Evolutionary conservation across 2,797 vertebrate species (phyloP).

Genomic region (Pseudochaenichthys georgianus): DNA sequence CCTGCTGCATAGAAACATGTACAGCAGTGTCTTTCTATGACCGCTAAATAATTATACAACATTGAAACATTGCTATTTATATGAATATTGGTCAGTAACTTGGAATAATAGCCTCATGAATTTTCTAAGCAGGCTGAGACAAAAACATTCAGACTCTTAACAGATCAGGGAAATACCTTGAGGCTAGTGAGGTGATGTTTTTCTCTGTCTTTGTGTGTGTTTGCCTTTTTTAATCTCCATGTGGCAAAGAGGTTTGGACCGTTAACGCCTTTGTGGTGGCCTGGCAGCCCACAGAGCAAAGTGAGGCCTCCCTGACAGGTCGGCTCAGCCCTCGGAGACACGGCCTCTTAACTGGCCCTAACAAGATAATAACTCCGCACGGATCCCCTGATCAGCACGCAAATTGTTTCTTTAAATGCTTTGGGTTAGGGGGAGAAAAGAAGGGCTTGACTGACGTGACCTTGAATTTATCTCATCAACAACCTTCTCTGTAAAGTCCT

Average conservation of each 20-base stretch:
- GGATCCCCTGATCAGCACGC: slow-evolving; percentile 59
- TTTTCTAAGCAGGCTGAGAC: slow-evolving; percentile 37
- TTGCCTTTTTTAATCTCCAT: slow-evolving; percentile 36
- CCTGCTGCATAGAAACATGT: background rate
- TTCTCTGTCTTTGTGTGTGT: slow-evolving; percentile 47
- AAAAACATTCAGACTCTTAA: slow-evolving; percentile 42
- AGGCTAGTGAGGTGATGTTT: slow-evolving; percentile 56
- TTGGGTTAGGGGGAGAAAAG: slow-evolving; percentile 37
- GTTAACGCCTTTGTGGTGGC: slow-evolving; percentile 56
- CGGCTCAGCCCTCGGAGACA: slow-evolving; percentile 61
- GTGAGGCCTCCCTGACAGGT: slow-evolving; percentile 65
- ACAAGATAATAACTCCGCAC: slow-evolving; percentile 74
- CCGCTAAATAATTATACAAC: background rate
- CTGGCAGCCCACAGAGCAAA: slow-evolving; percentile 53
- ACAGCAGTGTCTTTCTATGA: background rate
- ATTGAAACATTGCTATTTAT: slow-evolving; percentile 1
- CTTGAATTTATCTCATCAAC: slow-evolving; percentile 60
- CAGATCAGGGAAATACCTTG: slow-evolving; percentile 63
- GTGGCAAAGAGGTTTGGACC: slow-evolving; percentile 43
- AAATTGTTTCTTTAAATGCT: slow-evolving; percentile 68
- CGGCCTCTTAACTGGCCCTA: slow-evolving; percentile 67
- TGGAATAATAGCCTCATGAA: slow-evolving; percentile 25
- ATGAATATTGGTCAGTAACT: background rate
- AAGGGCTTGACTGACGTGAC: slow-evolving; percentile 48
- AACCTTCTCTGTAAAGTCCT: slow-evolving; percentile 51